A percentile compares a stretch with the other conserved stretches of the same genome.
These are phyloP conservation scores for Lucilia sericata DNA, from an alignment of 1,140 invertebrate genomes.

Conservation along the genomic window DNA sequence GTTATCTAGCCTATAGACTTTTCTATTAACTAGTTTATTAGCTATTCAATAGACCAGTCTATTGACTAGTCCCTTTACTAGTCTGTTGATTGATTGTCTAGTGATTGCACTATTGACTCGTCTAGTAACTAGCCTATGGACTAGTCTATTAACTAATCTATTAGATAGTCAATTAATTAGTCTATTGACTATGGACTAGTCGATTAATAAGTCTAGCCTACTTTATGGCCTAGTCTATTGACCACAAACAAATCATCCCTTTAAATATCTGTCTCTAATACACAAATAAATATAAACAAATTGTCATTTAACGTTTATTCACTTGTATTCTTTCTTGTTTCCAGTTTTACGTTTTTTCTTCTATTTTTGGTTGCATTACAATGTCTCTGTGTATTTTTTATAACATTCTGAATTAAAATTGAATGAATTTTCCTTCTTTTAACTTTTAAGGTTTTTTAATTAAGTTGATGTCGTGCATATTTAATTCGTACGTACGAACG, in stretches of 20 bases:
- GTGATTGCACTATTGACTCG: too few relatives aligned
- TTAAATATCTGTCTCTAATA: background rate
- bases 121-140: too few relatives aligned
- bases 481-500: background rate
- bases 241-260: background rate
- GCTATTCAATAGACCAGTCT: too few relatives aligned
- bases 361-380: background rate
- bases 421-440: background rate
- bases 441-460: background rate
- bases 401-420: background rate
- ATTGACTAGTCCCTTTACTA: too few relatives aligned
- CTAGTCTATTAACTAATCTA: too few relatives aligned
- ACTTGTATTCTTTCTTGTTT: background rate
- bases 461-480: slow-evolving; percentile 26
- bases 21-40: too few relatives aligned
- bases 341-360: background rate
- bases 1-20: too few relatives aligned
- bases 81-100: too few relatives aligned
- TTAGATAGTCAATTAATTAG: too few relatives aligned
- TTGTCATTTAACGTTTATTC: background rate
- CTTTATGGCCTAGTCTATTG: too few relatives aligned
- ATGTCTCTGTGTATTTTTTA: background rate
- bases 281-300: background rate
- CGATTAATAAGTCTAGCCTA: too few relatives aligned
- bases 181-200: too few relatives aligned